Conservation (phyloP, 2,797 vertebrate species). For the Bovichtus diacanthus region DNA sequence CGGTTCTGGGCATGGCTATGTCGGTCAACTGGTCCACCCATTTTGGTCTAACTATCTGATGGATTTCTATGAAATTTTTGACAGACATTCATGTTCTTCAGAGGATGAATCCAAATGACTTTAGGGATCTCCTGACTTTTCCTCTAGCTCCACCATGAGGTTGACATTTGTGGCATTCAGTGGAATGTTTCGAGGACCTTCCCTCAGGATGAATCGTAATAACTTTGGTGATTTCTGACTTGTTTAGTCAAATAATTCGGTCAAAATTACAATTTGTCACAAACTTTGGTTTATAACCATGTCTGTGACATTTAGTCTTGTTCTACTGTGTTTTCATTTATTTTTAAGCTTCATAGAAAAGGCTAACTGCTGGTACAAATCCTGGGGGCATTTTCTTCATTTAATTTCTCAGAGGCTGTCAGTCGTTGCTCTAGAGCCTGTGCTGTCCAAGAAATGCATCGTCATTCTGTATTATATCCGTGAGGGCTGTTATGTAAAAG, state of each 20-base stretch:
- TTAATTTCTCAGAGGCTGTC: conserved; percentile 37
- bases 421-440: neutral
- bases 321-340: conserved; percentile 44
- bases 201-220: neutral
- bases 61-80: neutral
- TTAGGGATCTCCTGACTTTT: neutral
- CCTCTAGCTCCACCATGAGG: neutral
- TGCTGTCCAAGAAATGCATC: conserved; percentile 23
- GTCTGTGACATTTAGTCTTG: too few species aligned
- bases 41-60: neutral
- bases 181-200: neutral
- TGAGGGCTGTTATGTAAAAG: conserved; percentile 4
- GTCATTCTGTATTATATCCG: conserved; percentile 20
- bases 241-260: neutral
- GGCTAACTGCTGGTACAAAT: conserved; percentile 43
- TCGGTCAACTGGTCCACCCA: neutral
- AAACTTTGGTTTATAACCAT: neutral
- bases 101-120: neutral
- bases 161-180: neutral
- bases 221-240: neutral
- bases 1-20: neutral
- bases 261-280: neutral
- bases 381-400: conserved; percentile 41
- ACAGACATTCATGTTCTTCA: neutral
- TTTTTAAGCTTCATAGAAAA: conserved; percentile 35